Percentiles rank a stretch among this genome's conserved stretches.
These are phyloP conservation scores for Tetramorium simillimum DNA, from an alignment of 1,140 invertebrate species.

Conservation along the genomic window DNA sequence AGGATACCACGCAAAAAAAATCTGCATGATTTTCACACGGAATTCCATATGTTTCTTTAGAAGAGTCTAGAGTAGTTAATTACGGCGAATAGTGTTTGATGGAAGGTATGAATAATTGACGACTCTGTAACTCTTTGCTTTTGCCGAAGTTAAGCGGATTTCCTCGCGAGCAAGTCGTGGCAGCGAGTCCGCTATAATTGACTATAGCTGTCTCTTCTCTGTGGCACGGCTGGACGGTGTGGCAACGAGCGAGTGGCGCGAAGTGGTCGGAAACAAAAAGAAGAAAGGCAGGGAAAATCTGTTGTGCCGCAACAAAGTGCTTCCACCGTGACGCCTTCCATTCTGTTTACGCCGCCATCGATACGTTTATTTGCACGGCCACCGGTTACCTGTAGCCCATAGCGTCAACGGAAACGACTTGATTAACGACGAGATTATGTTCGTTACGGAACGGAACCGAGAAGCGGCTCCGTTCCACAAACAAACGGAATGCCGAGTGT, in stretches of 20 bases:
- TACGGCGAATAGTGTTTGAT: background rate
- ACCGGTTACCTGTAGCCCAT: constrained; percentile 2
- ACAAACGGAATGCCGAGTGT: constrained; percentile 31
- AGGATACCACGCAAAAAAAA: background rate
- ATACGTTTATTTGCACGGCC: constrained; percentile 53
- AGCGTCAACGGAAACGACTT: constrained; percentile 38
- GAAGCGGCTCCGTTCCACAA: constrained; percentile 44
- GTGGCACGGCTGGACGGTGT: background rate
- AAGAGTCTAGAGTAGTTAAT: background rate
- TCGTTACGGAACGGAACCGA: constrained; percentile 45
- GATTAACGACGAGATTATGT: constrained; percentile 55
- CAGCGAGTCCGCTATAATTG: background rate
- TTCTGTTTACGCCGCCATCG: constrained; percentile 49
- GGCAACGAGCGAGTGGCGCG: background rate
- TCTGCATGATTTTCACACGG: background rate
- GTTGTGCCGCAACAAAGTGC: constrained; percentile 41
- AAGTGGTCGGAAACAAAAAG: constrained; percentile 47
- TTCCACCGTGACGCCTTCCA: constrained; percentile 47
- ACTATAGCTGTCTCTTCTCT: background rate
- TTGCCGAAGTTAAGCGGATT: constrained; percentile 46
- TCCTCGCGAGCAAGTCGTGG: constrained; percentile 3
- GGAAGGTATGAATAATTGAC: background rate
- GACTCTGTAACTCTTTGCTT: constrained; percentile 4
- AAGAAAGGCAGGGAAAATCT: constrained; percentile 30
- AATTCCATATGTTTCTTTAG: background rate